Evolutionary conservation across 2,113 vertebrate genomes (phyloP).

Genomic region (Nothobranchius kuhntae): DNA sequence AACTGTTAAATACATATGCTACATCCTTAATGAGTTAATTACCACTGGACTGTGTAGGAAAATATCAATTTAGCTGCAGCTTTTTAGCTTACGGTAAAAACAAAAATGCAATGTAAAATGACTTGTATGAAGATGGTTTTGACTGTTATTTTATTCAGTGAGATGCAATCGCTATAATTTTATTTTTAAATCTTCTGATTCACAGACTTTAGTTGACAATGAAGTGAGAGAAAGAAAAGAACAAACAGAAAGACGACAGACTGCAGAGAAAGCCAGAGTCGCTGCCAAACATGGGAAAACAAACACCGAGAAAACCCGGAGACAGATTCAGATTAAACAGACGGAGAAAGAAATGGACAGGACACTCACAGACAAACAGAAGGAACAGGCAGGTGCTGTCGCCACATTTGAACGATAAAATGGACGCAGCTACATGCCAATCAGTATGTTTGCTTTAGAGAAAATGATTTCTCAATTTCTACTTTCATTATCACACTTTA

Average conservation of each 20-base stretch:
- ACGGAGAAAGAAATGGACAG: slow-evolving; percentile 48
- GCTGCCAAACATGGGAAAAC: slow-evolving; percentile 42
- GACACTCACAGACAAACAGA: slow-evolving; percentile 54
- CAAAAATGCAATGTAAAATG: too few species aligned
- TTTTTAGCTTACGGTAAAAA: background rate
- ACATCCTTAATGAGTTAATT: background rate
- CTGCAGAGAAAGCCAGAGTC: slow-evolving; percentile 19
- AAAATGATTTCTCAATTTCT: slow-evolving; percentile 7
- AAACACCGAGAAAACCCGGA: slow-evolving; percentile 42
- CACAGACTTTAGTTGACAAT: background rate
- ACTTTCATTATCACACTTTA: slow-evolving; percentile 5
- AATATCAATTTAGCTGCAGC: background rate
- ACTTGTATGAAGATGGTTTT: too few species aligned
- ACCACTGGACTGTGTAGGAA: background rate
- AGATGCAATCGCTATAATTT: background rate
- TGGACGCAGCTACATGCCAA: slow-evolving; percentile 33
- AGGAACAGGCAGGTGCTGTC: slow-evolving; percentile 52
- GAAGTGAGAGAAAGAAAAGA: slow-evolving; percentile 5
- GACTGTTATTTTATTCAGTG: background rate
- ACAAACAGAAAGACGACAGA: slow-evolving; percentile 17
- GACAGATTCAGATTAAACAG: slow-evolving; percentile 57
- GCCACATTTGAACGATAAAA: slow-evolving; percentile 40
- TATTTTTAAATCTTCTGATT: slow-evolving; percentile 4
- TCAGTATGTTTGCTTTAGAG: slow-evolving; percentile 40
- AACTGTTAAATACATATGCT: background rate